phyloP scores from a whole-genome alignment of 2,888 invertebrate genomes.

The Heliconius cydno region DNA sequence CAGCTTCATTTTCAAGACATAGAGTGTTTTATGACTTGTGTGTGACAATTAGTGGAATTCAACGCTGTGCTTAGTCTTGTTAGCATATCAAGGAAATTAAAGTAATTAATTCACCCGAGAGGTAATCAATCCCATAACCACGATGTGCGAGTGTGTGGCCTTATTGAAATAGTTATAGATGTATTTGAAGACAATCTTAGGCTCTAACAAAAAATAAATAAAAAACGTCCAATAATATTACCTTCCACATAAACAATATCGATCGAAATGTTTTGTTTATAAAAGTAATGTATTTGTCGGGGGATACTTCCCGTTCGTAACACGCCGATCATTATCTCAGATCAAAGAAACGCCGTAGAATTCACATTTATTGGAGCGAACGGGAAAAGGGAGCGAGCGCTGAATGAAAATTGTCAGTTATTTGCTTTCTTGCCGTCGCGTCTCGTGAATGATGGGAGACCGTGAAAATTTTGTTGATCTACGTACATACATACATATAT shows the following conservation, averaged over 20 bases:
- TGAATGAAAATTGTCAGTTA: slow-evolving; percentile 60
- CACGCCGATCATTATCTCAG: slow-evolving; percentile 55
- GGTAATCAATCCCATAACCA: background rate
- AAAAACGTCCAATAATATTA: background rate
- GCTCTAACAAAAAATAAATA: background rate
- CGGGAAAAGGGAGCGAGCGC: slow-evolving; percentile 29
- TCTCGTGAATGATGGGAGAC: slow-evolving; percentile 46
- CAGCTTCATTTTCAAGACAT: too few species aligned
- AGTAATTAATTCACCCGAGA: background rate
- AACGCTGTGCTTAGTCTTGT: background rate
- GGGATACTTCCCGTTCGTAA: slow-evolving; percentile 46
- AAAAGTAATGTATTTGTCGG: slow-evolving; percentile 39
- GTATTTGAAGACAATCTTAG: background rate
- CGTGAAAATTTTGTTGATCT: slow-evolving; percentile 49
- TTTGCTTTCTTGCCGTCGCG: slow-evolving; percentile 51
- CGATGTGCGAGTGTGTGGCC: too few species aligned
- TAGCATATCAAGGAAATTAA: background rate
- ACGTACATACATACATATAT: too few species aligned
- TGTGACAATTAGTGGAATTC: background rate
- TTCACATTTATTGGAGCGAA: slow-evolving; percentile 45
- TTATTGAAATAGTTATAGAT: background rate
- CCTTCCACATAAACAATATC: background rate
- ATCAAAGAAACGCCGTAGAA: slow-evolving; percentile 60
- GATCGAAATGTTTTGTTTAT: background rate
- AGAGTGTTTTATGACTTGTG: too few species aligned